Evolutionary conservation across 2,888 invertebrate genomes (phyloP).

Genomic region (Drosophila maculinotata): DNA sequence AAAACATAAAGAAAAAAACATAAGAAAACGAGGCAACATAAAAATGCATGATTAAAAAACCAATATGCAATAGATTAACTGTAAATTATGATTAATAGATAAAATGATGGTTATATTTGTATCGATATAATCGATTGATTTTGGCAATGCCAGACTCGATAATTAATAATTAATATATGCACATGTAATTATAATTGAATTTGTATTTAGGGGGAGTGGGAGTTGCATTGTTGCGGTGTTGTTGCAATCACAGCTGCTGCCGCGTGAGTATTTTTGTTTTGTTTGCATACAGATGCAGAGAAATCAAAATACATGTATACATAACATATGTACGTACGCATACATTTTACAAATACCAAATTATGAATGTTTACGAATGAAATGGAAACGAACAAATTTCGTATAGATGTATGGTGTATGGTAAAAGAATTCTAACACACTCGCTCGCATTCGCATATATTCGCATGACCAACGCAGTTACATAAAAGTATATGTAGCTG

Average conservation of each 20-base stretch:
- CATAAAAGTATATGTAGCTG: constrained; percentile 72
- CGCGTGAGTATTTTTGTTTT: constrained; percentile 53
- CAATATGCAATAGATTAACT: constrained; percentile 52
- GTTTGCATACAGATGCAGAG: constrained; percentile 66
- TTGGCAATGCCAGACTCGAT: constrained; percentile 55
- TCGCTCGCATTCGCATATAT: constrained; percentile 72
- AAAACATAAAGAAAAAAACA: constrained; percentile 50
- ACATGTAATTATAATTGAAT: constrained; percentile 34
- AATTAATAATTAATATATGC: constrained; percentile 32
- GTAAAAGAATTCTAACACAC: constrained; percentile 82
- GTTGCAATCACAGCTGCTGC: constrained; percentile 57
- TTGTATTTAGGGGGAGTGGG: constrained; percentile 10
- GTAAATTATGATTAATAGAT: constrained; percentile 47
- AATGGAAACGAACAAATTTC: constrained; percentile 81
- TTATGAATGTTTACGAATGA: constrained; percentile 81
- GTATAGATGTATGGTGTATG: constrained; percentile 79
- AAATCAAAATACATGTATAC: constrained; percentile 40
- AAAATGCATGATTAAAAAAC: constrained; percentile 40
- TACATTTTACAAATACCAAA: constrained; percentile 80
- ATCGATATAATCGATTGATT: constrained; percentile 75
- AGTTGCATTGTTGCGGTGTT: too few relatives aligned
- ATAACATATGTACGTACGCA: constrained; percentile 66
- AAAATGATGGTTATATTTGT: constrained; percentile 42
- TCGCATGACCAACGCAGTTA: constrained; percentile 76
- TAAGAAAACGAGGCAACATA: constrained; percentile 53